phyloP scores from a whole-genome alignment of 2,888 invertebrate genomes.

The Phyto melanocephala region DNA sequence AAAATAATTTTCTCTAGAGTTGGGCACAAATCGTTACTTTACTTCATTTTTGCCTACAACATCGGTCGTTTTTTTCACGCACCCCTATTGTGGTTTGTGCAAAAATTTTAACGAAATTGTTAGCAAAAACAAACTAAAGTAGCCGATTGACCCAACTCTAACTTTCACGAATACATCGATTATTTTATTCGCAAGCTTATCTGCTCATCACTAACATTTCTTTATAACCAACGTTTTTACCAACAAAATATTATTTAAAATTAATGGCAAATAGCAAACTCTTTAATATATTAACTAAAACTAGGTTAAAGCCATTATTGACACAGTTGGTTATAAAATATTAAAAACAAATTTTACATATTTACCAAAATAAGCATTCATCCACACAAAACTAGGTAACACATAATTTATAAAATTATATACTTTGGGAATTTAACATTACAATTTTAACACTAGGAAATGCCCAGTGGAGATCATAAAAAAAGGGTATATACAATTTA shows the following conservation, averaged over 20 bases:
- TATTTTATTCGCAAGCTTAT: no score
- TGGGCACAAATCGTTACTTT: no score
- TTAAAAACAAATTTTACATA: slow-evolving; percentile 32
- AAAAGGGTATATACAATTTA: neutral
- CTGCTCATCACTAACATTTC: no score
- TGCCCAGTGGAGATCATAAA: neutral
- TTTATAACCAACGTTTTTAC: neutral
- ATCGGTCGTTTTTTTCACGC: no score
- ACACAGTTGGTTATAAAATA: slow-evolving; percentile 31
- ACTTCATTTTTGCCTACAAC: no score
- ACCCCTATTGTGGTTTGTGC: no score
- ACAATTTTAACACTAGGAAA: slow-evolving; percentile 7
- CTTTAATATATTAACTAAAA: slow-evolving; percentile 35
- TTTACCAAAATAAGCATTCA: neutral
- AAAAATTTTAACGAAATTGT: no score
- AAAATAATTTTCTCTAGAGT: no score
- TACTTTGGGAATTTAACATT: slow-evolving; percentile 6
- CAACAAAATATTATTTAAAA: neutral
- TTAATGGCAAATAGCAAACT: neutral
- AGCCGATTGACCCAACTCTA: no score
- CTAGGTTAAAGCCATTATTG: slow-evolving; percentile 47
- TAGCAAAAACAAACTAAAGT: no score
- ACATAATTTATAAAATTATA: slow-evolving; percentile 37
- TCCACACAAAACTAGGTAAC: neutral
- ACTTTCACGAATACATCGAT: no score